Base-by-base conservation (phyloP, 2,113 vertebrate genomes). In the Lates calcarifer region DNA sequence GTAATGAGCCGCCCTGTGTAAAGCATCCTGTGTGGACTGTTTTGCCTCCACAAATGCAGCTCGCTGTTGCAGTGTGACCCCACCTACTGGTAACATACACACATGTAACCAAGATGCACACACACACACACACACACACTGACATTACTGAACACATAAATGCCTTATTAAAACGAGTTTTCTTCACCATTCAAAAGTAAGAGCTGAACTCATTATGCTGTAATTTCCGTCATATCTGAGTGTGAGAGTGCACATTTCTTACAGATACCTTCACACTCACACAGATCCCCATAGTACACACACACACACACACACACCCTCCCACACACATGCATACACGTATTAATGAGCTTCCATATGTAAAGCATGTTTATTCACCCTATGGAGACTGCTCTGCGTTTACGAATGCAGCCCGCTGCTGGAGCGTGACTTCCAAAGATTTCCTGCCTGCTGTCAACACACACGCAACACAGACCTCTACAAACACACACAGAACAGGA, bases 321-420 rank as follows among this genome's bases (percentile, higher is more conserved):
- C 37, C 18, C 49, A 58, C 22, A 35, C 11, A 26, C 22, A 33
- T 22, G 4, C 58, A 74, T 71, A 64, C 49, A 73, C 24, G 63
- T 28, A 58, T 15, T 86, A 79, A 82, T 66, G 69, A 86, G 69
- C 57, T 0, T 3, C 28, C 12, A 2, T 47, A 47, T 67, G 71
- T 79, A 76, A 66, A 83, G 55, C 68, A 15, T 73, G 67, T 85
- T 66, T 62, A 61, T 66, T 73, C 76, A 69, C 24, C 45, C 58
- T 73, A 31, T 60, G 65, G 72, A 80, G 41, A 8, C 53, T 15
- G 76, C 63, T 57, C 29, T 47, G 60, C 13, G 35, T 47, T 39
- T n/a, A 29, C 29, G 43, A 65, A 71, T 5, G 43, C 82, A 74
- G 70, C 47, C 15, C 8, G 26, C 37, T 20, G 72, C 12, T 73